phyloP scores from a whole-genome alignment of 2,888 invertebrate genomes.

The Drosophila yooni region DNA sequence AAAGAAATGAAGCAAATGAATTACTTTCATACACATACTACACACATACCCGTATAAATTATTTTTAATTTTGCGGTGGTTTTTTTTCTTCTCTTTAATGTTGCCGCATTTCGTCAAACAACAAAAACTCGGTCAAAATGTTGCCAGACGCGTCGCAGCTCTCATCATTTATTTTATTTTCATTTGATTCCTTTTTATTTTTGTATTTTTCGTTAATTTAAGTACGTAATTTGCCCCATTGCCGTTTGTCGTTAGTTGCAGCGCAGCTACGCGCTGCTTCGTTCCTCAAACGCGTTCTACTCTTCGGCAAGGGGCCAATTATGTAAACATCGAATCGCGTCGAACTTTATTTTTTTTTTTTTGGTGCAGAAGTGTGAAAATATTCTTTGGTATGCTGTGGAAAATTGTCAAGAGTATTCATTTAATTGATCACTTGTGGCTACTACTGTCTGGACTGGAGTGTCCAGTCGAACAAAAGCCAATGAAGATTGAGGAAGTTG shows the following conservation, averaged over 20 bases:
- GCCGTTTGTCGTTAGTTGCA: constrained; percentile 67
- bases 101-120: constrained; percentile 46
- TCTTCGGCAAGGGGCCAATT: constrained; percentile 29
- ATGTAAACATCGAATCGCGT: constrained; percentile 45
- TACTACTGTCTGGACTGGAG: background rate
- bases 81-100: constrained; percentile 29
- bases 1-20: constrained; percentile 66
- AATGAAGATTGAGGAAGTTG: constrained; percentile 11
- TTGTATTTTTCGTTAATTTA: constrained; percentile 54
- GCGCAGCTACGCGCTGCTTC: constrained; percentile 63
- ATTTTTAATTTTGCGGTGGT: constrained; percentile 66
- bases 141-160: constrained; percentile 56
- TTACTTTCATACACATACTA: constrained; percentile 30
- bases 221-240: constrained; percentile 63
- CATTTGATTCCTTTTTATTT: constrained; percentile 48
- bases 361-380: constrained; percentile 47
- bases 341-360: constrained; percentile 5
- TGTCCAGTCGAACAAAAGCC: constrained; percentile 4
- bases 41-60: constrained; percentile 49
- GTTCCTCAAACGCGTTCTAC: constrained; percentile 55
- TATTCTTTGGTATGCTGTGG: constrained; percentile 13
- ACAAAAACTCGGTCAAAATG: constrained; percentile 75
- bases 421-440: constrained; percentile 11
- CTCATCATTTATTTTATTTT: constrained; percentile 63
- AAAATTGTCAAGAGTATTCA: constrained; percentile 14